Evolutionary conservation across 2,888 invertebrate species (phyloP), one percentile per base, ranked within the genome.

Genomic region (Fabriciana adippe): DNA sequence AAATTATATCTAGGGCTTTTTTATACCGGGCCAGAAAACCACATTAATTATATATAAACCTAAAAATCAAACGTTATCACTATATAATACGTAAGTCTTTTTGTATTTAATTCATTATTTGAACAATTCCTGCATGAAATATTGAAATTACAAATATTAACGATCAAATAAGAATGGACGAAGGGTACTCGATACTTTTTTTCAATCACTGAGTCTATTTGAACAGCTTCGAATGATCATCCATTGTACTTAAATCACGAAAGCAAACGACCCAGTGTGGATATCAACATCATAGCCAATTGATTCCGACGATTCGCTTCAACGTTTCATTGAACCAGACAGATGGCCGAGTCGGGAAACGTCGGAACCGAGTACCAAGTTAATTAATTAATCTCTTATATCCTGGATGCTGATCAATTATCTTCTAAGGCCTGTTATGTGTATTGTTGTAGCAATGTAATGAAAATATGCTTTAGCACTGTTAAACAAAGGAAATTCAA

Each of bases 221-320:
- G 64, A 67, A 55, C 61, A 64, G 64, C 53, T 57, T 70, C 56
- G 62, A 68, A 62, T 68, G 79, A 72, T 73, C 59, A 76, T 76
- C 76, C 74, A 80, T 79, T 81, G 79, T 76, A 78, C 72, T 77
- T 74, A 76, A 81, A 82, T 82, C 81, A 81, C 79, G 78, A 79
- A 65, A 74, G 64, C 67, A 72, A 80, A 81, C 77, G 76, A 77
- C 79, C 78, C 77, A 75, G 71, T 73, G 72, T 81, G 77, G 77
- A 77, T 83, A 78, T 79, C 80, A 78, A 78, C 79, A 76, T 78
- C 80, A 85, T 79, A 80, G 79, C 83, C 79, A 79, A 86, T 87
- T 83, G 84, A 86, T 86, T 86, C 78, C 82, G 79, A 78, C 72
- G 81, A 80, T 75, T 64, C 75, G 75, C 77, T 61, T 26, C 75